Evolutionary conservation across 2,797 vertebrate genomes (phyloP), one percentile per base, ranked within the genome.

Genomic region (Semaprochilodus insignis): DNA sequence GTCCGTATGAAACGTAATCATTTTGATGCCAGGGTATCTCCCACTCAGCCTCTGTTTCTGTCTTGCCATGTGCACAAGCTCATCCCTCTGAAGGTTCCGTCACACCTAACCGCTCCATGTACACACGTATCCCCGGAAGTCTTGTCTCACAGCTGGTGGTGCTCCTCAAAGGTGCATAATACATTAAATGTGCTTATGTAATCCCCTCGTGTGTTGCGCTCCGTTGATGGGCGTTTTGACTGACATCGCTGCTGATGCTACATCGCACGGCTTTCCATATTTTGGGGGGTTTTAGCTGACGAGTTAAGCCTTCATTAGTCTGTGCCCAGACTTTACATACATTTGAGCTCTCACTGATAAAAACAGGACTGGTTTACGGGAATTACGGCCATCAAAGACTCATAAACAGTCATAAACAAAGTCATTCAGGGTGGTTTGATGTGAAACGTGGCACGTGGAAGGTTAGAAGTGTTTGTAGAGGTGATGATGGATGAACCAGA

Each of bases 71-170:
- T 14, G 10, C 40, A 71, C n/a, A 27, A 11, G 10, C 27, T 27
- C 34, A 25, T 31, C 57, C 17, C 52, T 36, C 72, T 40, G 16
- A 73, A 31, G 23, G 19, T 6, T 34, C 21, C 52, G 11, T 57
- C 71, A 74, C 52, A 34, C 52, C 71, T 74, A 55, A 74, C n/a
- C 21, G 17, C 71, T 54, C 72, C 36, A 2, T 11, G 19, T 59
- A 27, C 17, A 40, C 31, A 1, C 5, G 4, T 44, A 34, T 59
- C 54, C 23, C 72, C 54, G 40, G 19, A 59, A 36, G 27, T 59
- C 17, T n/a, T 74, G 55, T 60, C 54, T 74, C 55, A n/a, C 72
- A 36, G 73, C 31, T 19, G 52, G 72, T 27, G 10, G 31, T 13
- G 11, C 34, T 40, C 21, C 4, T 19, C 16, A 27, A 74, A 57